These are phyloP conservation scores for Aldabrachelys gigantea DNA, from an alignment of 2,113 vertebrate genomes.

Conservation along the genomic window DNA sequence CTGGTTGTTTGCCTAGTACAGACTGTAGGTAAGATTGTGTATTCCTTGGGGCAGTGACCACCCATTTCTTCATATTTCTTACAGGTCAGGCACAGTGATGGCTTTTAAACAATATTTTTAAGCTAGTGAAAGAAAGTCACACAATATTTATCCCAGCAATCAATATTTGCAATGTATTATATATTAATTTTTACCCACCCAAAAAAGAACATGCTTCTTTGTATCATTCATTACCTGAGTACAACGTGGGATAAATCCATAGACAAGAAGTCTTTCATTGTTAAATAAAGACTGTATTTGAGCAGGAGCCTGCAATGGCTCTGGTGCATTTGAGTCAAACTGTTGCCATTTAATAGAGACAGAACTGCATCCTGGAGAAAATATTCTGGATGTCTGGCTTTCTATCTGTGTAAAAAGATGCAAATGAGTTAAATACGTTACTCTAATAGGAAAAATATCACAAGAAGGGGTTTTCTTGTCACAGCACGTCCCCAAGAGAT, in stretches of 20 bases:
- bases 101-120: neutral
- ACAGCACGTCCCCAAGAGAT: neutral
- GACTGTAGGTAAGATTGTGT: too few species aligned
- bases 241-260: conserved; percentile 86
- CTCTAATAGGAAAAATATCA: neutral
- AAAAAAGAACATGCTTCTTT: neutral
- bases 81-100: neutral
- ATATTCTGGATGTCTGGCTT: conserved; percentile 77
- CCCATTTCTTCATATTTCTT: neutral
- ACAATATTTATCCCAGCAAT: neutral
- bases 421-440: neutral
- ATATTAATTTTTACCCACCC: neutral
- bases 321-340: conserved; percentile 60
- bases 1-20: too few species aligned
- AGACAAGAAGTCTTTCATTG: conserved; percentile 84
- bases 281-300: conserved; percentile 85
- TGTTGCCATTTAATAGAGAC: conserved; percentile 91
- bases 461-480: neutral
- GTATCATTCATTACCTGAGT: conserved; percentile 80
- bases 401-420: conserved; percentile 76
- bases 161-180: neutral
- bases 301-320: conserved; percentile 84
- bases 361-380: conserved; percentile 83
- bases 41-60: neutral
- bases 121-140: neutral